A percentile compares a stretch with the other conserved stretches of the same genome.
phyloP scores from a whole-genome alignment of 2,113 vertebrate species.

The Neogobius melanostomus region DNA sequence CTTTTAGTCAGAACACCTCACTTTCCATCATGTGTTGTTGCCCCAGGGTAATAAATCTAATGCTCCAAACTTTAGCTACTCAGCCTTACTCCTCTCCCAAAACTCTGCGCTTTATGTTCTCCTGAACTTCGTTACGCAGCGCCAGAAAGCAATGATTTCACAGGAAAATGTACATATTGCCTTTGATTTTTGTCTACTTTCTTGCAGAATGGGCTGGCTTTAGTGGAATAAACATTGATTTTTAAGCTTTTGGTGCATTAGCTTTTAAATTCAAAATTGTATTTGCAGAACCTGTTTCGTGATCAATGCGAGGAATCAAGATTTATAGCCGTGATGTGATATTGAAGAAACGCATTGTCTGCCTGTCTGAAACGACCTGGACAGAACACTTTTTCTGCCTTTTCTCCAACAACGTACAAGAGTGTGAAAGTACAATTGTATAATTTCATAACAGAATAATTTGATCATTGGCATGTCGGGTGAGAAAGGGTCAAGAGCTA shows the following conservation, averaged over 20 bases:
- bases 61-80: constrained; percentile 77
- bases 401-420: constrained; percentile 12
- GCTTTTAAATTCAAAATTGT: constrained; percentile 81
- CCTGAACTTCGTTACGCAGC: constrained; percentile 72
- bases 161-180: constrained; percentile 80
- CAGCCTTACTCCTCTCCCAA: constrained; percentile 56
- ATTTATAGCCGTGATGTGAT: constrained; percentile 80
- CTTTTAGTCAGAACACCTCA: constrained; percentile 75
- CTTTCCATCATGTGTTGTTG: constrained; percentile 67
- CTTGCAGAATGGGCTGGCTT: constrained; percentile 72
- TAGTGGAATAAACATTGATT: constrained; percentile 83
- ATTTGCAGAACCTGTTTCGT: constrained; percentile 79
- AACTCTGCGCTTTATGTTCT: constrained; percentile 75
- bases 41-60: constrained; percentile 78
- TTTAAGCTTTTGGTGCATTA: constrained; percentile 84
- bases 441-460: not conserved
- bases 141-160: constrained; percentile 78
- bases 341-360: constrained; percentile 51
- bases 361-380: constrained; percentile 28
- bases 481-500: too few relatives aligned
- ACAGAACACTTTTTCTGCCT: not conserved
- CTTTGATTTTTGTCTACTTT: constrained; percentile 83
- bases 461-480: not conserved
- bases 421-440: not conserved
- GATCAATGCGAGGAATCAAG: constrained; percentile 80